Evolutionary conservation across 2,888 invertebrate genomes (phyloP).

Genomic region (Epirrhoe alternata): DNA sequence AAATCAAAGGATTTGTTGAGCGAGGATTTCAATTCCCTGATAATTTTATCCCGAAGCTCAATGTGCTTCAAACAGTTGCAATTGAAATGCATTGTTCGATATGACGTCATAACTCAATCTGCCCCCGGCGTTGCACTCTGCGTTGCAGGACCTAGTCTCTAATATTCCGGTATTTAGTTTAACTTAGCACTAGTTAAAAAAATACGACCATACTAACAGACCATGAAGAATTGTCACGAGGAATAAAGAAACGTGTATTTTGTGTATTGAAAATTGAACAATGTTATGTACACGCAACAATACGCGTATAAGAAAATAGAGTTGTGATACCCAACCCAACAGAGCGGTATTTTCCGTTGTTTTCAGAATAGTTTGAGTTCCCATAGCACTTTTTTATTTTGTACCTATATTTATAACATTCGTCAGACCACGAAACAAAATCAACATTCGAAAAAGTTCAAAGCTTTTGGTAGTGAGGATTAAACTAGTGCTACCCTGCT

Average conservation of each 20-base stretch:
- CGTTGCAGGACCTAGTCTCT: constrained; percentile 14
- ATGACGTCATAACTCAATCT: constrained; percentile 12
- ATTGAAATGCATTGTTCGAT: constrained; percentile 1
- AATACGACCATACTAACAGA: neutral
- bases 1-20: neutral
- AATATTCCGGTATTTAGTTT: constrained; percentile 23
- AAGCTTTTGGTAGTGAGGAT: neutral
- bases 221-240: neutral
- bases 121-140: constrained; percentile 18
- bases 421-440: too few species aligned
- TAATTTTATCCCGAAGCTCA: neutral
- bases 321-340: too few species aligned
- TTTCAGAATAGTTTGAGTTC: too few species aligned
- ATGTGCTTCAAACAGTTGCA: neutral
- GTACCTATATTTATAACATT: too few species aligned
- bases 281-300: too few species aligned
- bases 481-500: constrained; percentile 12
- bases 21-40: neutral
- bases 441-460: too few species aligned
- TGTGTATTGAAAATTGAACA: too few species aligned
- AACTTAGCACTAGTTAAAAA: constrained; percentile 1
- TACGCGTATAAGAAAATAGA: too few species aligned
- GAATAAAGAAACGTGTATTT: too few species aligned
- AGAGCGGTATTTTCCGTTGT: too few species aligned
- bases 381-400: too few species aligned